A percentile compares a stretch with the other conserved stretches of the same genome.
phyloP scores from a whole-genome alignment of 1,140 invertebrate genomes.

The Ceratina japonica region DNA sequence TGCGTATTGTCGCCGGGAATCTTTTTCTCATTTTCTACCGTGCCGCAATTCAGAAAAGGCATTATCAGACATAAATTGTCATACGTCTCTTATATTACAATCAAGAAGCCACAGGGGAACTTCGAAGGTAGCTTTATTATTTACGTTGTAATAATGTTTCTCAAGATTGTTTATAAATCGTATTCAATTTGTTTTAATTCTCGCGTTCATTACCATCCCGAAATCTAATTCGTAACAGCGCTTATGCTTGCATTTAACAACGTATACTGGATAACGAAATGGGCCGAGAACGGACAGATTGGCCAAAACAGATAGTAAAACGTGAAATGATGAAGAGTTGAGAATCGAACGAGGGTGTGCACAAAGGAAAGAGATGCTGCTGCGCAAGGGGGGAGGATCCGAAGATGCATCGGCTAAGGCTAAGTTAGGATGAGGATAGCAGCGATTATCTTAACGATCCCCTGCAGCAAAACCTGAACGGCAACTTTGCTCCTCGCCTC shows the following conservation, averaged over 20 bases:
- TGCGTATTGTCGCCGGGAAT: neutral
- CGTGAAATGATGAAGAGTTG: constrained; percentile 22
- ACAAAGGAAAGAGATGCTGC: neutral
- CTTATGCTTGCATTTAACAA: too few species aligned
- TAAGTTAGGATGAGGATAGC: constrained; percentile 78
- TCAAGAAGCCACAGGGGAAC: neutral
- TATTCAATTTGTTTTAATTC: too few species aligned
- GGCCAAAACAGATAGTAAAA: constrained; percentile 9
- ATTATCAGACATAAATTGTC: constrained; percentile 9
- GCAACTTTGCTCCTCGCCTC: constrained; percentile 68
- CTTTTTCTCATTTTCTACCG: neutral
- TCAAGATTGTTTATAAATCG: too few species aligned
- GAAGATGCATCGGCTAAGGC: constrained; percentile 67
- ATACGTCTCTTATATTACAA: constrained; percentile 1
- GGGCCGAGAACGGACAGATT: too few species aligned
- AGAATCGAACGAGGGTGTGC: constrained; percentile 9
- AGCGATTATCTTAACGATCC: constrained; percentile 79
- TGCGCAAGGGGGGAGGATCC: constrained; percentile 41
- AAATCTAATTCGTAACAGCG: too few species aligned
- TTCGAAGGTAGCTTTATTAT: neutral
- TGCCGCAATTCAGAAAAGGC: constrained; percentile 3
- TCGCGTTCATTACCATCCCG: too few species aligned
- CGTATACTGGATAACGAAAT: neutral
- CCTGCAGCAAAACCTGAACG: constrained; percentile 78
- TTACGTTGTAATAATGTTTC: too few species aligned